Evolutionary conservation across 2,113 vertebrate genomes (phyloP), one percentile per base, ranked within the genome.

Genomic region (Paradisaea rubra): DNA sequence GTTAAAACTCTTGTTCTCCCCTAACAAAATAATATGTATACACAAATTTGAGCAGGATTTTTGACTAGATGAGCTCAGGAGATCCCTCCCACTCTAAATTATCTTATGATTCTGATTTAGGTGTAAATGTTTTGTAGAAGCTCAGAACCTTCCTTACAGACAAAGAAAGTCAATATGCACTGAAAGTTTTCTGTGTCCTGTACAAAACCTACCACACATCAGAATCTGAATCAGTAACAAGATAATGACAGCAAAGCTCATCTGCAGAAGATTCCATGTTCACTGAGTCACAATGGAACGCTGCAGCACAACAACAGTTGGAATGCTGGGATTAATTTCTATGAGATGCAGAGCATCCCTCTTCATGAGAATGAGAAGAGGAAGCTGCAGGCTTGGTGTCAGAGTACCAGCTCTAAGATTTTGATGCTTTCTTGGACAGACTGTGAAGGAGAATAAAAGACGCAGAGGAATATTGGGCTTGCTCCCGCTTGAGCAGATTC

Each of bases 251-350:
- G 95, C 70, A 89, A 91, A 96, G 83, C 71, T 96, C 94, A 96
- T 96, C 94, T 95, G 94, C 86, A 95, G 95, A 95, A 96, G 89
- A 92, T 96, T 97, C 96, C 93, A 95, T 77, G 83, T 94, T 96
- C 95, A 97, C 96, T 92, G 93, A 97, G 88, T 73, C 94, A 95
- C 70, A 87, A 76, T 21, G 80, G 93, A 97, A 96, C 93, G 92
- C 85, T 93, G 88, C 86, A 94, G 64, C 49, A 79, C 25, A 92
- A 93, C 92, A 84, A 96, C 56, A 96, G 63, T 3, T 86, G 60
- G 97, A 97, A 96, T 84, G 83, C 92, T 97, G 94, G 93, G 82
- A 93, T 81, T 96, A 63, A 96, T 97, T 97, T 97, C 86, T 73
- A 25, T 10, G 64, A 97, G 96, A 95, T 27, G 19, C 52, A 97